Percentiles rank a stretch among this genome's conserved stretches.
phyloP scores from a whole-genome alignment of 2,797 vertebrate genomes.

The Phrynocephalus guinanensis region DNA sequence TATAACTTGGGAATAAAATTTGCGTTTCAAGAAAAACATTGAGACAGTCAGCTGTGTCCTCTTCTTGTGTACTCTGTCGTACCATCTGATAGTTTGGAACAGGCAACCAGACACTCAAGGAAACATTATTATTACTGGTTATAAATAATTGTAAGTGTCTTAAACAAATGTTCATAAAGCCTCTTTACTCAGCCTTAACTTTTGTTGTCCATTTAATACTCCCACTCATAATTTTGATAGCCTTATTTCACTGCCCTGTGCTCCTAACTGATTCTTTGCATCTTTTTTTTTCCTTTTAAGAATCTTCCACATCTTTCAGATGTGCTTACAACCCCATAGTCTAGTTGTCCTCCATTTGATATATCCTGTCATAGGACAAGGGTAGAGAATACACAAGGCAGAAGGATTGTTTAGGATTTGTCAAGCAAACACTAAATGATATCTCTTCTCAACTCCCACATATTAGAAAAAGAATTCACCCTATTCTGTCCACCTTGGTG shows the following conservation, averaged over 20 bases:
- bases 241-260: neutral
- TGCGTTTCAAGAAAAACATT: neutral
- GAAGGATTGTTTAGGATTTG: too few species aligned
- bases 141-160: neutral
- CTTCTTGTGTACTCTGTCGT: neutral
- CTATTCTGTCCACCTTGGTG: too few species aligned
- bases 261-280: neutral
- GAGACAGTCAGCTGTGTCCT: neutral
- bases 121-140: neutral
- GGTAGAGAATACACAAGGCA: neutral
- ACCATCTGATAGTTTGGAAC: neutral
- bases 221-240: too few species aligned
- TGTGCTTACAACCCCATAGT: neutral
- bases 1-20: conserved; percentile 12
- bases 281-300: neutral
- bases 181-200: neutral
- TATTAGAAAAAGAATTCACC: too few species aligned
- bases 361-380: neutral
- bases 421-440: too few species aligned
- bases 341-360: neutral
- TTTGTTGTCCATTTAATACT: neutral
- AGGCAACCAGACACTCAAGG: neutral
- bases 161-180: neutral
- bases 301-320: neutral
- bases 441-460: too few species aligned